Evolutionary conservation across 2,888 invertebrate genomes (phyloP).

Genomic region (Limnephilus lunatus): DNA sequence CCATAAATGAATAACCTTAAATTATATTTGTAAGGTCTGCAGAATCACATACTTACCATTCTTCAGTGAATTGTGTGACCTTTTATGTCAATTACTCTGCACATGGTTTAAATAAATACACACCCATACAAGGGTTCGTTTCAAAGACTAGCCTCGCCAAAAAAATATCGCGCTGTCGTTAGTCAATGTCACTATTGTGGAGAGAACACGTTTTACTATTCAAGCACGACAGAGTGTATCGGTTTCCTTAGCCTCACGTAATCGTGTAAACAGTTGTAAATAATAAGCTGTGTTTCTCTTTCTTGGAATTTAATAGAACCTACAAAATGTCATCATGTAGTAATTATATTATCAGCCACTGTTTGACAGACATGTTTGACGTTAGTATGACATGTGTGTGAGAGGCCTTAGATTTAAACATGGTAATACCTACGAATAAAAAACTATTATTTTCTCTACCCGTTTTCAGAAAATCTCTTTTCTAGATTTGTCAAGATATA

Average conservation of each 20-base stretch:
- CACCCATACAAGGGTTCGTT: conserved; percentile 23
- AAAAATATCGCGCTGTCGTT: conserved; percentile 13
- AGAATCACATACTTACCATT: not conserved
- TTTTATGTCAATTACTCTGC: conserved; percentile 27
- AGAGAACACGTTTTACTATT: not conserved
- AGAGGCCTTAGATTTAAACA: too few relatives aligned
- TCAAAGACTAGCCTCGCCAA: not conserved
- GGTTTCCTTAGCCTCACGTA: not conserved
- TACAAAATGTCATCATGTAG: not conserved
- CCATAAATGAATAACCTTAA: not conserved
- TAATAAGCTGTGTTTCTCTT: not conserved
- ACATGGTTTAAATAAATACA: conserved; percentile 35
- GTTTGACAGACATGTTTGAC: too few relatives aligned
- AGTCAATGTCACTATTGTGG: conserved; percentile 23
- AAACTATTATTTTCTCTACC: too few relatives aligned
- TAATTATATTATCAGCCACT: too few relatives aligned
- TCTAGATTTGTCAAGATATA: too few relatives aligned
- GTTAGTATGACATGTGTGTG: too few relatives aligned
- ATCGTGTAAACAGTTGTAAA: not conserved
- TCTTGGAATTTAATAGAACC: not conserved
- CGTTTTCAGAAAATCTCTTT: too few relatives aligned
- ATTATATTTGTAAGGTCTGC: not conserved
- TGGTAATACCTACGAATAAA: too few relatives aligned
- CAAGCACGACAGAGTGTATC: not conserved
- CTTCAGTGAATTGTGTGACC: not conserved